Evolutionary conservation across 2,888 invertebrate genomes (phyloP), one percentile per base, ranked within the genome.

Genomic region (Melinaea marsaeus): DNA sequence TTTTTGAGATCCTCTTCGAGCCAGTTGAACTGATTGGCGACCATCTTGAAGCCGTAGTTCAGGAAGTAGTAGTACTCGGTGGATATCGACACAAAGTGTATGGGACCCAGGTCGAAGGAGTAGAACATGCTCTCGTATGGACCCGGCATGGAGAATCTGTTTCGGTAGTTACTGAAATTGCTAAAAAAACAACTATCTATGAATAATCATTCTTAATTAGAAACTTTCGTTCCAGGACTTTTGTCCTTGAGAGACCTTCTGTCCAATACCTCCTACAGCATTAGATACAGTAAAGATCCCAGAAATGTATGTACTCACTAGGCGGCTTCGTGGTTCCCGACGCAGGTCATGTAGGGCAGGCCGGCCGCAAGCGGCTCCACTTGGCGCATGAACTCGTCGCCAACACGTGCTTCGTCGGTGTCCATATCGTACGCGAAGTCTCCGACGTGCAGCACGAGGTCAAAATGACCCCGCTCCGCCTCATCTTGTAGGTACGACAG

Each of bases 371-470:
- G 92, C 0, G 96, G 93, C 86, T 98, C 94, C 65, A 99, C 94
- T 91, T 97, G 96, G 4, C 95, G 92, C 98, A 99, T 97, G 85
- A 98, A 99, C 80, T 95, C 93, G 90, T 99, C 98, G 0, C 99
- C 99, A 35, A 97, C 94, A 63, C 88, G 84, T 0, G 95, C 98
- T 78, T 97, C 92, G 71, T 96, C 92, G 73, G 94, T 88, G 83
- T 97, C 91, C 97, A 98, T 96, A 84, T 98, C 96, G 85, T 98
- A 98, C 0, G 98, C 98, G 88, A 98, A 97, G 91, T 98, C 98
- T 0, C 98, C 98, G 54, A 98, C 96, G 88, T 98, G 98, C 61
- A 98, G 92, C 61, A 97, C 93, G 62, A 96, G 93, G 91, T 98
- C 97, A 83, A 97, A 97, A 79, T 94, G 84, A 9, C 94, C 95